Percentiles rank a stretch among this genome's conserved stretches.
Conservation (phyloP, 1,140 invertebrate species). For the Acyrthosiphon pisum region DNA sequence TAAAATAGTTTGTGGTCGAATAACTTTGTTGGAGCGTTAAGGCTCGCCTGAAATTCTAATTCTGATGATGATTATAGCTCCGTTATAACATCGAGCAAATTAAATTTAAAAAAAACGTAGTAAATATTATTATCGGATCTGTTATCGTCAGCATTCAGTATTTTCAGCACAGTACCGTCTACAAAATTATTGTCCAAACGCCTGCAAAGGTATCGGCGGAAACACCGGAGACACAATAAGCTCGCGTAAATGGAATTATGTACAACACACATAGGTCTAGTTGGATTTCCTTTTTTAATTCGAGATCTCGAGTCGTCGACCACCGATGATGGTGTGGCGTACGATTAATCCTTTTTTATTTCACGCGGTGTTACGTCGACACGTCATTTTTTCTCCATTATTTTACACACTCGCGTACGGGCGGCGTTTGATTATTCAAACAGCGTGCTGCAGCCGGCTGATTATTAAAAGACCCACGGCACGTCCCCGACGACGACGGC, state of each 20-base stretch:
- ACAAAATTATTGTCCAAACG: neutral
- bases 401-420: neutral
- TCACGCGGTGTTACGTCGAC: neutral
- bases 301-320: neutral
- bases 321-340: neutral
- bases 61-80: neutral
- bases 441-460: conserved; percentile 30
- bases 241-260: neutral
- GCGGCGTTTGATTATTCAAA: conserved; percentile 48
- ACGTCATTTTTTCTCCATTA: neutral
- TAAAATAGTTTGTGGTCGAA: neutral
- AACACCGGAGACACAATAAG: neutral
- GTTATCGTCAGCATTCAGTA: neutral
- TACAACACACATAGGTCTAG: neutral
- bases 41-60: neutral
- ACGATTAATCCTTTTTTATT: conserved; percentile 13
- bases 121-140: neutral
- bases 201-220: neutral
- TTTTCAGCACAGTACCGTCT: too few relatives aligned
- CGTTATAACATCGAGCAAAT: neutral
- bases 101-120: neutral
- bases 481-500: conserved; percentile 1
- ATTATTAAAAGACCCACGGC: conserved; percentile 42
- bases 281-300: neutral
- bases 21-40: neutral